Conservation (phyloP, 2,888 invertebrate species). For the Lymantria monacha region DNA sequence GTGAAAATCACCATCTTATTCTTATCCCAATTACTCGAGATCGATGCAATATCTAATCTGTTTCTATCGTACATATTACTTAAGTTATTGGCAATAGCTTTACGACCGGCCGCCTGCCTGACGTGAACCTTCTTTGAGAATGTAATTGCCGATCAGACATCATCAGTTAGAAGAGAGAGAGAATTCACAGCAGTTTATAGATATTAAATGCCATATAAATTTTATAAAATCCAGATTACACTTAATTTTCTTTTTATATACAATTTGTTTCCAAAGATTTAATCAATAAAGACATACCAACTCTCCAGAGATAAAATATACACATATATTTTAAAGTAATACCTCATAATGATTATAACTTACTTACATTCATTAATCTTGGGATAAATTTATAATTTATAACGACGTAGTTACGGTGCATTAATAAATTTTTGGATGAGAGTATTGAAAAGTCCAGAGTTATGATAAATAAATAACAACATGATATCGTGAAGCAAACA, state of each 20-base stretch:
- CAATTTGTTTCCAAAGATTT: conserved; percentile 40
- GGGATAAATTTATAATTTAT: conserved; percentile 67
- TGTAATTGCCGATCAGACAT: too few relatives aligned
- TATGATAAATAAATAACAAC: conserved; percentile 72
- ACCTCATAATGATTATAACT: conserved; percentile 60
- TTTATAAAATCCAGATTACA: too few relatives aligned
- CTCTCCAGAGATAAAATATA: conserved; percentile 53
- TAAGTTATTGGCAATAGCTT: too few relatives aligned
- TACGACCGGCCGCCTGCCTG: too few relatives aligned
- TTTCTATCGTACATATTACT: too few relatives aligned
- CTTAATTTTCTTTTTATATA: conserved; percentile 7
- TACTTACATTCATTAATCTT: conserved; percentile 68
- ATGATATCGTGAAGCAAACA: conserved; percentile 56
- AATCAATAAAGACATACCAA: conserved; percentile 49
- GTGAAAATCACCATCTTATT: too few relatives aligned
- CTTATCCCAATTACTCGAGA: too few relatives aligned
- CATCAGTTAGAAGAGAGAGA: too few relatives aligned
- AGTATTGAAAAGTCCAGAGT: conserved; percentile 68
- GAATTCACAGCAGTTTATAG: too few relatives aligned
- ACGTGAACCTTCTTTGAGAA: too few relatives aligned
- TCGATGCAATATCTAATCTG: too few relatives aligned
- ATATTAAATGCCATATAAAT: too few relatives aligned
- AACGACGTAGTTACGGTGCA: conserved; percentile 49
- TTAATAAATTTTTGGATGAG: conserved; percentile 64
- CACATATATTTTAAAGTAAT: conserved; percentile 51